Percentiles rank a stretch among this genome's conserved stretches.
Conservation (phyloP, 1,140 invertebrate genomes). For the Eufriesea mexicana region DNA sequence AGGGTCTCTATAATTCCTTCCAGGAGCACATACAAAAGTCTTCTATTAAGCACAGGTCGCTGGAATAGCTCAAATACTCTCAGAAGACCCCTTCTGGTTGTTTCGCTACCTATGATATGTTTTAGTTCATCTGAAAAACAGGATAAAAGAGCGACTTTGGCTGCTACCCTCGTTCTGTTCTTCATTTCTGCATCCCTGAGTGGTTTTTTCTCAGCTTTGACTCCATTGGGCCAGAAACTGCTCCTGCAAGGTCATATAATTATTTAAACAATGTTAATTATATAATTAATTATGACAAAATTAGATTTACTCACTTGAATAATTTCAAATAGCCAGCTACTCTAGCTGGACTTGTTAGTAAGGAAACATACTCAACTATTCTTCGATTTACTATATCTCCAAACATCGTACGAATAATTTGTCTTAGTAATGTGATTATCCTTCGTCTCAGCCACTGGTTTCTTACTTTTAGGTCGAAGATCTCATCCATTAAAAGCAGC, state of each 20-base stretch:
- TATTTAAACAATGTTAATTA: neutral
- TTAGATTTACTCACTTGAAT: constrained; percentile 87
- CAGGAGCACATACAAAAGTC: constrained; percentile 93
- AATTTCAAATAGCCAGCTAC: constrained; percentile 93
- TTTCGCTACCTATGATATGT: constrained; percentile 95
- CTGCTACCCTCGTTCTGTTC: constrained; percentile 91
- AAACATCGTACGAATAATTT: constrained; percentile 91
- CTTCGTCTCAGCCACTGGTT: constrained; percentile 94
- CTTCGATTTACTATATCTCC: constrained; percentile 94
- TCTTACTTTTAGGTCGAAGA: constrained; percentile 93
- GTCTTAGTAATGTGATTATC: constrained; percentile 90
- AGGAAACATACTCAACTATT: constrained; percentile 95
- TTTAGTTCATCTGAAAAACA: constrained; percentile 92
- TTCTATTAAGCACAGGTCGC: constrained; percentile 91
- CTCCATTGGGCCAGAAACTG: constrained; percentile 90
- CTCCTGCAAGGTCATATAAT: constrained; percentile 83
- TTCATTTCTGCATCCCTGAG: constrained; percentile 88
- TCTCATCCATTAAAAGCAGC: constrained; percentile 93
- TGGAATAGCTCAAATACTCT: constrained; percentile 95
- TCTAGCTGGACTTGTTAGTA: constrained; percentile 93
- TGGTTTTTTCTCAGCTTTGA: constrained; percentile 84
- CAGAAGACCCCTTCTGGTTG: constrained; percentile 92
- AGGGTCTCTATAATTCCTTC: constrained; percentile 90
- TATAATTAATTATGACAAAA: neutral
- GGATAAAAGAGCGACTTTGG: constrained; percentile 92